Conservation (phyloP, 2,113 vertebrate genomes). For the Phrynosoma blainvillii region DNA sequence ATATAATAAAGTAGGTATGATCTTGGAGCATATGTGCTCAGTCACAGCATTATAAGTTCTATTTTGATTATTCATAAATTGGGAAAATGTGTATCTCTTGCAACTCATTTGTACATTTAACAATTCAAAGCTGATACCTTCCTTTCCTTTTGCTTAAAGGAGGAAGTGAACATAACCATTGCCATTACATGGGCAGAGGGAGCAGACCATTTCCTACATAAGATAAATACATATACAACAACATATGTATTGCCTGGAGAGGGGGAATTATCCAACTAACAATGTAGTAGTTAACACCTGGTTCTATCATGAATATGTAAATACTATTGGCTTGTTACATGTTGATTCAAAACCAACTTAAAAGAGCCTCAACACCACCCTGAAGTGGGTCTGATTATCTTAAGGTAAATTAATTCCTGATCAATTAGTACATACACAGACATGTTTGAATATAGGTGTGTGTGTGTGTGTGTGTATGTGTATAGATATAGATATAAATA, state of each 20-base stretch:
- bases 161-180: neutral
- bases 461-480: neutral
- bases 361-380: neutral
- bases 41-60: neutral
- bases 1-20: neutral
- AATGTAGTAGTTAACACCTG: neutral
- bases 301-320: neutral
- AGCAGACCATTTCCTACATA: neutral
- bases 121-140: neutral
- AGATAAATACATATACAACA: neutral
- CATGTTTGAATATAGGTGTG: slow-evolving; percentile 48
- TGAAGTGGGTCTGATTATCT: neutral
- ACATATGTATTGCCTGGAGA: neutral
- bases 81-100: neutral
- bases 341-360: neutral
- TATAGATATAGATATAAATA: neutral
- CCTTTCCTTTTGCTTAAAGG: neutral
- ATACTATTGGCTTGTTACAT: neutral
- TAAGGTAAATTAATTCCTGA: slow-evolving; percentile 20
- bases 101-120: neutral
- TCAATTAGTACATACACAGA: slow-evolving; percentile 38
- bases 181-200: neutral
- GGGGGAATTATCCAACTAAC: neutral
- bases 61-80: slow-evolving; percentile 1
- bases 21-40: neutral